phyloP scores from a whole-genome alignment of 2,797 vertebrate species.

The Sebastes itinus region DNA sequence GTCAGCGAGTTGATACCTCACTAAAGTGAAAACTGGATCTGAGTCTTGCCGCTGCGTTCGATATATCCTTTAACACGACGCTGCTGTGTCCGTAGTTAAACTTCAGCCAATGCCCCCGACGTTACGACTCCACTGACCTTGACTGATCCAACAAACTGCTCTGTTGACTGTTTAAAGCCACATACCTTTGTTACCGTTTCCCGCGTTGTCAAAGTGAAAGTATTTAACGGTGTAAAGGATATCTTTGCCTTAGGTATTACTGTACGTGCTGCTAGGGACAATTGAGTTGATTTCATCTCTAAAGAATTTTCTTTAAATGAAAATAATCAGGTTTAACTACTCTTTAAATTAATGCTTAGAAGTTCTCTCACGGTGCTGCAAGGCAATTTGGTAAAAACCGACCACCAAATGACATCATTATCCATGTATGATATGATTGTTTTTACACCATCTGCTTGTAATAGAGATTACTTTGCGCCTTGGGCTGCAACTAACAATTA shows the following conservation, averaged over 20 bases:
- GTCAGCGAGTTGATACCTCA: conserved; percentile 53
- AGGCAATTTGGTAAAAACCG: background rate
- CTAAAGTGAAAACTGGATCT: conserved; percentile 52
- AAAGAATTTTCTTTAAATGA: background rate
- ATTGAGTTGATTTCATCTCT: background rate
- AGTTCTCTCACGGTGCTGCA: conserved; percentile 15
- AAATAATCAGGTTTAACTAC: background rate
- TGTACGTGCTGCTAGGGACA: conserved; percentile 1
- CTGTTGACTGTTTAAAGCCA: conserved; percentile 10
- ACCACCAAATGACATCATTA: background rate
- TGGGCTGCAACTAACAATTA: background rate
- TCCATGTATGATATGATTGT: conserved; percentile 3
- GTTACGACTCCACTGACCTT: conserved; percentile 9
- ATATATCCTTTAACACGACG: conserved; percentile 9
- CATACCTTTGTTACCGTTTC: conserved; percentile 17
- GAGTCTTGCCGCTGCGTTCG: background rate
- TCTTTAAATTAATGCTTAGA: background rate
- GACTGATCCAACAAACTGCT: conserved; percentile 7
- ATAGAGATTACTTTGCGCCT: background rate
- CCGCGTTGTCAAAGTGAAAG: conserved; percentile 19
- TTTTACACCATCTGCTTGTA: background rate
- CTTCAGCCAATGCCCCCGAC: background rate
- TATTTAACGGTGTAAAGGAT: conserved; percentile 12
- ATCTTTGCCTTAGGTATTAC: conserved; percentile 13
- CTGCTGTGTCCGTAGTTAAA: conserved; percentile 14